Evolutionary conservation across 2,113 vertebrate genomes (phyloP), one percentile per base, ranked within the genome.

Genomic region (Lanius collurio): DNA sequence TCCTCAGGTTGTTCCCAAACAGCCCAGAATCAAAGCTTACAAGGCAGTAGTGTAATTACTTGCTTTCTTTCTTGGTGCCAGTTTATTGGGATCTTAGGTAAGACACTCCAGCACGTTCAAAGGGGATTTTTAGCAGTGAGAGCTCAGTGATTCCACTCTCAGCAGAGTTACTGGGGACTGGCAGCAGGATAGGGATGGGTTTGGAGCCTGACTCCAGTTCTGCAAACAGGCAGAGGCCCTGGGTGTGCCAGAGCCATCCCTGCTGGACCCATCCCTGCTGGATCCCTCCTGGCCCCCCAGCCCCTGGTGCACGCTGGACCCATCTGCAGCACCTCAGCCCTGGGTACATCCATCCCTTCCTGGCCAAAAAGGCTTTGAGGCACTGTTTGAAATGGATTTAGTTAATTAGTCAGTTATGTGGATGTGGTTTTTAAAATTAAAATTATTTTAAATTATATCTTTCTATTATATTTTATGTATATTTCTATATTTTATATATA

Each of bases 1-100:
- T 64, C 68, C 37, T 42, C 28, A 53, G 76, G 76, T 94, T 77
- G 57, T 88, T 87, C 92, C 90, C 87, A 83, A 88, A 80, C 87
- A 71, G 68, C 76, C 10, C 49, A 71, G 79, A 90, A 90, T 91
- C 95, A 91, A 92, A 93, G 95, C 83, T 71, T 23, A 27, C 56
- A 26, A 89, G 78, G 90, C 70, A 90, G 33, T n/a, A 35, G 90
- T 31, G 18, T 94, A 91, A 94, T 95, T 96, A 84, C 89, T 96
- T 55, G 59, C 86, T 92, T 92, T 82, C 87, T 83, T 56, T 94
- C 82, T 90, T 56, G 68, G 70, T 79, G 35, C 44, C 33, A 31
- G 77, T 83, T 95, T 88, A 60, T 68, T 93, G 60, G 39, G 15
- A 75, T 87, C 59, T 87, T 77, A 77, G 18, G n/a, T 63, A 87